A percentile compares a stretch with the other conserved stretches of the same genome.
Conservation (phyloP, 2,888 invertebrate species). For the Acronicta psi region DNA sequence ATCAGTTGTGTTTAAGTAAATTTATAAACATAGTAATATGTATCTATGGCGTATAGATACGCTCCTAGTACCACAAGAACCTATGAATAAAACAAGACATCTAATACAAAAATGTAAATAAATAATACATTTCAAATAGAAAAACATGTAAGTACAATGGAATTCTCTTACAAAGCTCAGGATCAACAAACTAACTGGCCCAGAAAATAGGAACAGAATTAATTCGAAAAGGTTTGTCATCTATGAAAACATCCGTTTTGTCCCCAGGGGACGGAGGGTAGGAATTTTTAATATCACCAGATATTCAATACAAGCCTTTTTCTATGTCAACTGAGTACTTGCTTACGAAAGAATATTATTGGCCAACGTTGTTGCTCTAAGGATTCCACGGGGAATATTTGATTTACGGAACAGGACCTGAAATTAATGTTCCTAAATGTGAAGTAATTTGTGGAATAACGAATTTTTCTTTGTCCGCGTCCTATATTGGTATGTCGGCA, state of each 20-base stretch:
- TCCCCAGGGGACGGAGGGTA: slow-evolving; percentile 53
- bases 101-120: slow-evolving; percentile 14
- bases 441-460: slow-evolving; percentile 48
- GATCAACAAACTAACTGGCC: slow-evolving; percentile 39
- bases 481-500: slow-evolving; percentile 35
- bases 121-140: slow-evolving; percentile 18
- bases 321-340: slow-evolving; percentile 65
- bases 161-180: slow-evolving; percentile 35
- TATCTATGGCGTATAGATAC: too few species aligned
- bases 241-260: slow-evolving; percentile 52
- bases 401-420: slow-evolving; percentile 54
- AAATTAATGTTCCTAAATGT: slow-evolving; percentile 56
- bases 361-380: slow-evolving; percentile 37
- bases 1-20: too few species aligned
- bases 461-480: slow-evolving; percentile 51
- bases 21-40: too few species aligned
- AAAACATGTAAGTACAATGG: slow-evolving; percentile 25
- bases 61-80: slow-evolving; percentile 1
- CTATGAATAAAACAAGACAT: slow-evolving; percentile 3
- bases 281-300: slow-evolving; percentile 79
- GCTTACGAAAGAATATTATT: slow-evolving; percentile 56
- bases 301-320: slow-evolving; percentile 68
- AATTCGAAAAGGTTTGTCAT: slow-evolving; percentile 53
- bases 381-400: slow-evolving; percentile 54
- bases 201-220: slow-evolving; percentile 47